These are phyloP conservation scores for Tyria jacobaeae DNA, from an alignment of 2,888 invertebrate species.

Conservation along the genomic window DNA sequence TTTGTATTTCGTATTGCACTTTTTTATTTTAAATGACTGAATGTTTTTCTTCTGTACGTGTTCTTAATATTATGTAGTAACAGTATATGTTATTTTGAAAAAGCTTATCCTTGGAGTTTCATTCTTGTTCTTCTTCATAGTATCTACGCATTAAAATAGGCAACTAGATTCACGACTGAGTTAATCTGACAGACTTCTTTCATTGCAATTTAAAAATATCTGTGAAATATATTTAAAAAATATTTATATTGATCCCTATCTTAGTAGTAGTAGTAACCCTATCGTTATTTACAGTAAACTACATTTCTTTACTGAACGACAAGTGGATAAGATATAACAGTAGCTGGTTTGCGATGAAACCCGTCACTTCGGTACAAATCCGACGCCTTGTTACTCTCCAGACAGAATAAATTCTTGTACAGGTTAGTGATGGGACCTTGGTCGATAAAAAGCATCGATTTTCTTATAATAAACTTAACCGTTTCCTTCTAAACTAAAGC, in stretches of 20 bases:
- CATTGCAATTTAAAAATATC: no score
- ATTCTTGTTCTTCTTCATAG: no score
- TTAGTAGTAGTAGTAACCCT: no score
- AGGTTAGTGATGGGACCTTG: slow-evolving; percentile 26
- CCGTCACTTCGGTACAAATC: slow-evolving; percentile 41
- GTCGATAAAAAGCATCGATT: background rate
- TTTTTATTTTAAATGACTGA: background rate
- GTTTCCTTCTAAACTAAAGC: background rate
- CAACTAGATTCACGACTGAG: no score
- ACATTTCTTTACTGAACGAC: background rate
- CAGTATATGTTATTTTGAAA: no score
- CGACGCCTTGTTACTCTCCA: slow-evolving; percentile 43
- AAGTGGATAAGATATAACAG: slow-evolving; percentile 18
- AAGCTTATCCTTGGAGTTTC: no score
- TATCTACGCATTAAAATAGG: no score
- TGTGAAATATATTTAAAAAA: no score
- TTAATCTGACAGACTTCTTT: no score
- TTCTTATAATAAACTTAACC: background rate
- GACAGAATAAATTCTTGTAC: slow-evolving; percentile 31
- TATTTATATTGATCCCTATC: no score
- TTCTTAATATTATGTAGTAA: no score
- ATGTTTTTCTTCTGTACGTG: background rate
- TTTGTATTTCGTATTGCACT: background rate
- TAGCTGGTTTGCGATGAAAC: slow-evolving; percentile 23
- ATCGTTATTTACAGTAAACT: background rate